These are phyloP conservation scores for Geotrupes spiniger DNA, from an alignment of 2,888 invertebrate species.

Conservation along the genomic window DNA sequence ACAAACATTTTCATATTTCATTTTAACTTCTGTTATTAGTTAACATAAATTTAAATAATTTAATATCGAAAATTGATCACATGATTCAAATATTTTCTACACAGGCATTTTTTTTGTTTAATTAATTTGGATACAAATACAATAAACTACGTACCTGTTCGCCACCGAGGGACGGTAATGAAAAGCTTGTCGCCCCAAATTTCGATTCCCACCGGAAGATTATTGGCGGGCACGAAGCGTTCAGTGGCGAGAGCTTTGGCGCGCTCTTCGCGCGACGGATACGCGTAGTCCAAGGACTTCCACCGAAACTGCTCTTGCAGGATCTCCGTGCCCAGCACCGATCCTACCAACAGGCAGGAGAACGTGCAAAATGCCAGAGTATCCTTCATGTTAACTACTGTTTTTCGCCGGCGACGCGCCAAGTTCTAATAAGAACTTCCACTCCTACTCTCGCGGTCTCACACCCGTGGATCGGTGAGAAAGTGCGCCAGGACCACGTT, in stretches of 20 bases:
- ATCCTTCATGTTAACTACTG: constrained; percentile 1
- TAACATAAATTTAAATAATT: too few relatives aligned
- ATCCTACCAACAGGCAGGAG: neutral
- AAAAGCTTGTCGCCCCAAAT: constrained; percentile 79
- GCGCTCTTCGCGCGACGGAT: constrained; percentile 61
- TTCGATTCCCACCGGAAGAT: constrained; percentile 79
- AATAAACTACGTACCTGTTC: constrained; percentile 58
- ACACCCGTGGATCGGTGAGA: too few relatives aligned
- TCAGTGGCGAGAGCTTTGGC: constrained; percentile 63
- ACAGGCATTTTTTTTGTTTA: neutral
- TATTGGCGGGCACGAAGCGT: constrained; percentile 72
- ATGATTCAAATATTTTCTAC: too few relatives aligned
- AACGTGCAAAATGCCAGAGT: neutral
- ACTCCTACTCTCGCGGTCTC: too few relatives aligned
- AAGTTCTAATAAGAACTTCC: too few relatives aligned
- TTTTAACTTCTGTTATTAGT: too few relatives aligned
- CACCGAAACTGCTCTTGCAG: constrained; percentile 72
- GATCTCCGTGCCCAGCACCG: neutral
- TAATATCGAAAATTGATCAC: too few relatives aligned
- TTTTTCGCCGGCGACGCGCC: too few relatives aligned
- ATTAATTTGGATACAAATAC: neutral
- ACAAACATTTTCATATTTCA: too few relatives aligned
- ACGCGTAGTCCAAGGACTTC: constrained; percentile 74
- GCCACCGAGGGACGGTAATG: constrained; percentile 79
- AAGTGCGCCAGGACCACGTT: too few relatives aligned